Evolutionary conservation across 2,888 invertebrate genomes (phyloP).

Genomic region (Hanleya hanleyi): DNA sequence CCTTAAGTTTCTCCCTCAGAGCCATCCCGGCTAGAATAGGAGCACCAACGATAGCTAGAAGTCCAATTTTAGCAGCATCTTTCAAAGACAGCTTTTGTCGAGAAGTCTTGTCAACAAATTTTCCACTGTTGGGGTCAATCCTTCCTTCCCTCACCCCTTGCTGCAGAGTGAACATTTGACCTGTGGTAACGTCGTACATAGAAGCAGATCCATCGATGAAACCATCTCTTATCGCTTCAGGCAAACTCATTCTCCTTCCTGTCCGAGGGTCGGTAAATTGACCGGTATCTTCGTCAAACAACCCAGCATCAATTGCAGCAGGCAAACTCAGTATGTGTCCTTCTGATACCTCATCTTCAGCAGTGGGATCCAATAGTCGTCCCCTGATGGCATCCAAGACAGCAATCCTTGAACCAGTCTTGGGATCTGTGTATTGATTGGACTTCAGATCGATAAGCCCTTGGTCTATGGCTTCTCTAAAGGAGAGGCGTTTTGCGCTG

Average conservation of each 20-base stretch:
- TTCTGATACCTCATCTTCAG: slow-evolving; percentile 12
- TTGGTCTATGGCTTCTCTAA: slow-evolving; percentile 85
- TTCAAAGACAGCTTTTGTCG: slow-evolving; percentile 82
- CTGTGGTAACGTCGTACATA: slow-evolving; percentile 76
- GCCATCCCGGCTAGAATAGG: slow-evolving; percentile 45
- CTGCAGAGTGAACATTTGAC: slow-evolving; percentile 80
- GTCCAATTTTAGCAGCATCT: slow-evolving; percentile 79
- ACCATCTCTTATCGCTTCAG: slow-evolving; percentile 54
- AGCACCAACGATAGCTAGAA: slow-evolving; percentile 90
- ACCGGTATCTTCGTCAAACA: slow-evolving; percentile 89
- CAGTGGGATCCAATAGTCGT: slow-evolving; percentile 49
- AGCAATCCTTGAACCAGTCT: slow-evolving; percentile 84
- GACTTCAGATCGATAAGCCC: slow-evolving; percentile 80
- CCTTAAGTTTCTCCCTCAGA: slow-evolving; percentile 1
- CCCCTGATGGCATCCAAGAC: slow-evolving; percentile 88
- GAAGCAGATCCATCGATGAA: slow-evolving; percentile 55
- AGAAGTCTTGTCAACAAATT: slow-evolving; percentile 83
- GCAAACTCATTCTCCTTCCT: slow-evolving; percentile 80
- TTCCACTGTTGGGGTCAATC: slow-evolving; percentile 79
- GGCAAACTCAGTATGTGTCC: slow-evolving; percentile 41
- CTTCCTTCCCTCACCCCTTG: slow-evolving; percentile 77
- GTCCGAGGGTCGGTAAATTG: slow-evolving; percentile 88
- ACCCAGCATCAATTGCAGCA: slow-evolving; percentile 83
- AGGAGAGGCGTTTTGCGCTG: slow-evolving; percentile 52
- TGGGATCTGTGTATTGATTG: slow-evolving; percentile 71